Conservation (phyloP, 2,797 vertebrate genomes). For the Heterohyrax brucei region DNA sequence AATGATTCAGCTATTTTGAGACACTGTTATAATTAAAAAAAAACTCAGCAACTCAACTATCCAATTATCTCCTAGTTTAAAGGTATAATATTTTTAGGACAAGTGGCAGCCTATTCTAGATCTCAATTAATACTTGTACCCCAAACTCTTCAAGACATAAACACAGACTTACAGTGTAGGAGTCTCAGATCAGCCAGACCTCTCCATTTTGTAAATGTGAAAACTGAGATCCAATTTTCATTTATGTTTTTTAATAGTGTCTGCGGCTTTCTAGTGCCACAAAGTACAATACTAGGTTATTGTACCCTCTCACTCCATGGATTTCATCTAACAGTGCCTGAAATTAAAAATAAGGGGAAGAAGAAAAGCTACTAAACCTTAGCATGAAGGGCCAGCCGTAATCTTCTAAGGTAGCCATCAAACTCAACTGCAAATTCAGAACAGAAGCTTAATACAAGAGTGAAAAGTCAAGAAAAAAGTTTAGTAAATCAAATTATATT, state of each 20-base stretch:
- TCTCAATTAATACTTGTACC: conserved; percentile 7
- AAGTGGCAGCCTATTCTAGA: conserved; percentile 17
- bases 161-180: background rate
- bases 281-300: conserved; percentile 36
- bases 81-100: conserved; percentile 28
- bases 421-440: conserved; percentile 62
- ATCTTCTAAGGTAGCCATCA: conserved; percentile 32
- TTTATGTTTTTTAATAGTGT: conserved; percentile 46
- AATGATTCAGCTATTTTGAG: conserved; percentile 80
- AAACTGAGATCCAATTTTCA: conserved; percentile 53
- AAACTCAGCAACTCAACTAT: background rate
- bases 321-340: background rate
- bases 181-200: background rate
- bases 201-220: conserved; percentile 52
- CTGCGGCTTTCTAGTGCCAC: conserved; percentile 13
- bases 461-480: conserved; percentile 28
- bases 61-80: conserved; percentile 51
- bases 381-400: background rate
- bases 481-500: conserved; percentile 25
- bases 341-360: conserved; percentile 14
- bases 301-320: background rate
- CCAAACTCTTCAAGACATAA: conserved; percentile 22
- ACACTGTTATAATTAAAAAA: conserved; percentile 54
- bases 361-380: background rate
- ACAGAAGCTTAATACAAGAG: background rate